A percentile compares a stretch with the other conserved stretches of the same genome.
Conservation (phyloP, 2,888 invertebrate genomes). For the Nephrotoma flavescens region DNA sequence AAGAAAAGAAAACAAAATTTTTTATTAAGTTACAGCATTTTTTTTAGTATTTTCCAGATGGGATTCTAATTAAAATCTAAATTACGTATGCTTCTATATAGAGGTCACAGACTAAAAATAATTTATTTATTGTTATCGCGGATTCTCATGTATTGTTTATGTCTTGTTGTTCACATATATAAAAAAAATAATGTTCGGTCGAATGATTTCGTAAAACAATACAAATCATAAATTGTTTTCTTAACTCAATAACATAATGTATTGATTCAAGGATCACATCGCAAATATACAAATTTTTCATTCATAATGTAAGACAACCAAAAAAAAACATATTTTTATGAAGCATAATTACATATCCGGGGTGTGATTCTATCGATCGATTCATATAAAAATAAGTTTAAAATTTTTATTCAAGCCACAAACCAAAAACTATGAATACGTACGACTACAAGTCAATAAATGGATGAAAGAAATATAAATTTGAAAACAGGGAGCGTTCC, state of each 20-base stretch:
- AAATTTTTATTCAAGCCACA: background rate
- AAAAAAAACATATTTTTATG: too few relatives aligned
- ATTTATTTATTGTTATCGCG: background rate
- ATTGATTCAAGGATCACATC: background rate
- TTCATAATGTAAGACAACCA: background rate
- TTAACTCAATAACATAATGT: background rate
- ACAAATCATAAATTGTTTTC: background rate
- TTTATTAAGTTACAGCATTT: background rate
- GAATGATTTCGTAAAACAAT: background rate
- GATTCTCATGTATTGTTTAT: background rate
- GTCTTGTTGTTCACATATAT: background rate
- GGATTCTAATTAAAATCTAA: background rate
- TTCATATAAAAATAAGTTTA: background rate
- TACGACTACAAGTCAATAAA: background rate
- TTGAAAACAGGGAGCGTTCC: background rate
- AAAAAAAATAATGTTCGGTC: background rate
- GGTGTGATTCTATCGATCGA: background rate
- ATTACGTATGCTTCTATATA: background rate
- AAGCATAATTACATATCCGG: background rate
- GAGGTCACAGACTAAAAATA: background rate
- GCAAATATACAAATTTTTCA: background rate
- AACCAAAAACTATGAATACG: background rate
- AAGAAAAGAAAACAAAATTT: background rate
- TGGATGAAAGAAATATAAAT: background rate
- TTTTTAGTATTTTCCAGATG: background rate